phyloP scores from a whole-genome alignment of 2,797 vertebrate genomes.

The Neosalanx taihuensis region DNA sequence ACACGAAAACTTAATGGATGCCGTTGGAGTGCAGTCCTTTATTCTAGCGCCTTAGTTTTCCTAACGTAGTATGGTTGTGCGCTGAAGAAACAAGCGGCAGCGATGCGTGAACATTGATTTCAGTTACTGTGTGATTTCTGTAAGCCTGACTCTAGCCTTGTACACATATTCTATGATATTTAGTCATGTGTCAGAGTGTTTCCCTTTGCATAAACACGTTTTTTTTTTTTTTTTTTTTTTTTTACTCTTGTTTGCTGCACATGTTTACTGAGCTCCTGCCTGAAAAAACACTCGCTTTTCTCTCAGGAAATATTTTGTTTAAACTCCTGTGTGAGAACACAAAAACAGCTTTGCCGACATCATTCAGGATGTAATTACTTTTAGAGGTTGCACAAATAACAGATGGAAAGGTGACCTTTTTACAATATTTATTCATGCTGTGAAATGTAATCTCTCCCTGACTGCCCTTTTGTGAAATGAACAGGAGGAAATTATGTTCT shows the following conservation, averaged over 20 bases:
- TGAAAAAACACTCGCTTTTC: conserved; percentile 55
- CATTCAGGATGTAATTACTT: conserved; percentile 72
- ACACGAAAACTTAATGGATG: conserved; percentile 1
- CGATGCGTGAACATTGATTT: background rate
- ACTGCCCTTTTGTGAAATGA: conserved; percentile 63
- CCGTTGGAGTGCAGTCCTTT: too few relatives aligned
- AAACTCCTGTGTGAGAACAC: conserved; percentile 56
- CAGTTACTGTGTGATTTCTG: background rate
- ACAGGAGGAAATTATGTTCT: conserved; percentile 46
- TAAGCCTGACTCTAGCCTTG: background rate
- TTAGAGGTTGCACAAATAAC: conserved; percentile 75
- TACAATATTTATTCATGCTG: conserved; percentile 72
- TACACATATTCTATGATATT: background rate
- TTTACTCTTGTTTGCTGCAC: conserved; percentile 47
- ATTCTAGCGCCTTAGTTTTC: background rate
- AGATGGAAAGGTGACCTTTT: conserved; percentile 76
- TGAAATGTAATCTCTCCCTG: conserved; percentile 68
- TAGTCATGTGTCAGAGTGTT: background rate
- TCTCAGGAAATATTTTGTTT: conserved; percentile 58
- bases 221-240: too few relatives aligned
- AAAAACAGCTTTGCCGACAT: conserved; percentile 65
- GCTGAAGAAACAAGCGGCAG: background rate
- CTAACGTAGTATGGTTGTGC: background rate
- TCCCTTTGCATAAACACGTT: conserved; percentile 24
- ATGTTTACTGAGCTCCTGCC: conserved; percentile 57